These are phyloP conservation scores for Platycnemis pennipes DNA, from an alignment of 2,888 invertebrate species.

Conservation along the genomic window DNA sequence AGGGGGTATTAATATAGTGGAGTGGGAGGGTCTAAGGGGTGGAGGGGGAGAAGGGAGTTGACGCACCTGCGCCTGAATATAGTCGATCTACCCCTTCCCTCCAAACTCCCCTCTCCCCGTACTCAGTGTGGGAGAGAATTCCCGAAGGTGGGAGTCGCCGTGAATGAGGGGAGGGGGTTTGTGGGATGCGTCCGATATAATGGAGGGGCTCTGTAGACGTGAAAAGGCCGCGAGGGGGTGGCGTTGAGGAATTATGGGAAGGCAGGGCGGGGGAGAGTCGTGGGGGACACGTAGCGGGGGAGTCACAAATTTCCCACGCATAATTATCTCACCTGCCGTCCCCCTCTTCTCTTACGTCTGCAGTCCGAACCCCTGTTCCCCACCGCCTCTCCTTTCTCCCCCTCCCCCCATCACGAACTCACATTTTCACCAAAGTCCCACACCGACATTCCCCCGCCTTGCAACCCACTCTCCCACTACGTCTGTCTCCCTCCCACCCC, in stretches of 20 bases:
- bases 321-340: constrained; percentile 63
- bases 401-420: background rate
- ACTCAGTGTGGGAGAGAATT: constrained; percentile 21
- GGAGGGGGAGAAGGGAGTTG: background rate
- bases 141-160: background rate
- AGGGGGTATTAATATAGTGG: background rate
- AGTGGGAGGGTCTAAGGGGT: background rate
- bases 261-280: background rate
- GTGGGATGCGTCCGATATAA: constrained; percentile 29
- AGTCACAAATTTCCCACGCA: constrained; percentile 61
- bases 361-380: background rate
- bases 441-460: background rate
- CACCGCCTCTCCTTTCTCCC: background rate
- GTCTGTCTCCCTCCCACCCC: too few relatives aligned
- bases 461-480: too few relatives aligned
- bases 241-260: background rate
- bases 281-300: background rate
- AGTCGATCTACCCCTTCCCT: background rate
- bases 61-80: constrained; percentile 53
- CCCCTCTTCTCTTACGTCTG: background rate
- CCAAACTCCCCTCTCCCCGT: background rate
- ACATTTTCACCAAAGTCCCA: background rate
- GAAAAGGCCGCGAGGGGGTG: background rate
- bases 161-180: background rate
- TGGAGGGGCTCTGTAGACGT: constrained; percentile 16